Conservation (phyloP, 2,888 invertebrate genomes). For the Epinotia bilunana region DNA sequence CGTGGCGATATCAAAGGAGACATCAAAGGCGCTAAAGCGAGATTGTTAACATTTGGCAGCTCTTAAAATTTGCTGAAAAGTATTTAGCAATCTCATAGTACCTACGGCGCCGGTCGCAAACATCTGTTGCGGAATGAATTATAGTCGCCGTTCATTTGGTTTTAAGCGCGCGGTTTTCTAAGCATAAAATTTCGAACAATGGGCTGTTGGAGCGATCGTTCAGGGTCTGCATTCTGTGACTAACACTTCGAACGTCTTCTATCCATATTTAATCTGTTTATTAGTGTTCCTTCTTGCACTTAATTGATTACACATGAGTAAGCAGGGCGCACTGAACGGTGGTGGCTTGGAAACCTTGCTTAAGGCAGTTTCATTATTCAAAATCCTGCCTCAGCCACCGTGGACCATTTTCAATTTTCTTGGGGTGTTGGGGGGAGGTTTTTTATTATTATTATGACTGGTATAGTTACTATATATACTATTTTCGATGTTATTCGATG, state of each 20-base stretch:
- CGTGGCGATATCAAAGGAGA: slow-evolving; percentile 36
- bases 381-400: background rate
- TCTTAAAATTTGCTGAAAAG: slow-evolving; percentile 27
- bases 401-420: background rate
- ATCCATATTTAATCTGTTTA: background rate
- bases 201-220: slow-evolving; percentile 47
- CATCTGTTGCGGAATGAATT: slow-evolving; percentile 48
- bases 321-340: background rate
- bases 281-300: background rate
- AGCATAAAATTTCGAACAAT: slow-evolving; percentile 52
- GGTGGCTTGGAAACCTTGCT: background rate
- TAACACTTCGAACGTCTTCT: background rate
- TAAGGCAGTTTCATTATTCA: background rate
- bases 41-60: slow-evolving; percentile 42
- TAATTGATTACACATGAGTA: too few relatives aligned
- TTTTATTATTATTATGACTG: too few relatives aligned
- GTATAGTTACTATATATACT: too few relatives aligned
- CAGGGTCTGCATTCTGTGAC: slow-evolving; percentile 23
- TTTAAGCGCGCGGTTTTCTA: slow-evolving; percentile 47
- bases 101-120: slow-evolving; percentile 21
- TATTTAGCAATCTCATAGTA: slow-evolving; percentile 19
- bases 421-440: too few relatives aligned
- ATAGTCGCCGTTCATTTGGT: slow-evolving; percentile 49
- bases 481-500: too few relatives aligned
- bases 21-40: slow-evolving; percentile 42